Base-by-base conservation (phyloP, 2,113 vertebrate species). In the Embiotoca jacksoni region DNA sequence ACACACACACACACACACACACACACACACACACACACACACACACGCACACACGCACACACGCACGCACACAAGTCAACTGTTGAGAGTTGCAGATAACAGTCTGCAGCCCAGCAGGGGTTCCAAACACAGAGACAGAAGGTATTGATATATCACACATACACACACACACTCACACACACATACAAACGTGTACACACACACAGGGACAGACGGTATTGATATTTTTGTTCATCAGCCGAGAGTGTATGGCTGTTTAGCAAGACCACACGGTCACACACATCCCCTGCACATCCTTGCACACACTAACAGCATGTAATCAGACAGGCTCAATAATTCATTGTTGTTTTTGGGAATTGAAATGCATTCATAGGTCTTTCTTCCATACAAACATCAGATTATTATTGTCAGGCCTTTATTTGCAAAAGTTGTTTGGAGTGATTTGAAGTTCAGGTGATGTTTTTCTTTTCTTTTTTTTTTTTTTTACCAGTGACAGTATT, bases 21-120 rank as follows among this genome's bases (percentile, higher is more conserved):
- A 64, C 64, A 75, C 36, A 72, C 60, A 56, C 60, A 61, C 44
- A 70, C 41, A 65, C 49, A 49, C 11, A 58, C 46, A 56, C 37
- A 53, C 55, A 55, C 55, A 65, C 78, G 70, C 54, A 53, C 62
- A 67, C 66, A 77, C 54, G 73, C 83, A 82, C 58, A 71, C 36
- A 58, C 44, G 54, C 66, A 81, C 69, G 77, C 71, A 62, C 33
- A 62, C 6, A 15, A 66, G 73, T 76, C 68, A 61, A 87, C 53
- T 81, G 68, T 74, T 60, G 80, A 82, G 75, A 88, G 81, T 80
- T 84, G 79, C 70, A 80, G 80, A 81, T 86, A 91, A 74, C 89
- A 90, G 81, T 92, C 84, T 92, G 91, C 69, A 88, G 81, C 90
- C 32, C 86, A 88, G 90, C 87, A 84, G 89, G 90, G 78, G 79